phyloP scores from a whole-genome alignment of 1,140 invertebrate species.

The Drosophila melanogaster region Release_6_plus_ISO1_MT NT_037436.4:16431501-16432000 shows the following conservation, averaged over 20 bases:
- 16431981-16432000: not conserved
- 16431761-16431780: too few relatives aligned
- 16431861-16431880: too few relatives aligned
- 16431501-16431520: constrained; percentile 53
- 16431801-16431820: too few relatives aligned
- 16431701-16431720: not conserved
- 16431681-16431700: not conserved
- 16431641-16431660: constrained; percentile 29
- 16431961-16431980: too few relatives aligned
- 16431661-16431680: not conserved
- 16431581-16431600: not conserved
- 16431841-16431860: too few relatives aligned
- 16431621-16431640: constrained; percentile 2
- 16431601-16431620: not conserved
- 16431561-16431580: constrained; percentile 26
- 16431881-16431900: too few relatives aligned
- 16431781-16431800: too few relatives aligned
- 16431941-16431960: too few relatives aligned
- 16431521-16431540: constrained; percentile 69
- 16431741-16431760: too few relatives aligned
- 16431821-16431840: too few relatives aligned
- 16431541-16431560: constrained; percentile 77
- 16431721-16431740: not conserved
- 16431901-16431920: too few relatives aligned
- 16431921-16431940: too few relatives aligned